phyloP scores from a whole-genome alignment of 2,888 invertebrate species.

The Diplazon laetatorius region DNA sequence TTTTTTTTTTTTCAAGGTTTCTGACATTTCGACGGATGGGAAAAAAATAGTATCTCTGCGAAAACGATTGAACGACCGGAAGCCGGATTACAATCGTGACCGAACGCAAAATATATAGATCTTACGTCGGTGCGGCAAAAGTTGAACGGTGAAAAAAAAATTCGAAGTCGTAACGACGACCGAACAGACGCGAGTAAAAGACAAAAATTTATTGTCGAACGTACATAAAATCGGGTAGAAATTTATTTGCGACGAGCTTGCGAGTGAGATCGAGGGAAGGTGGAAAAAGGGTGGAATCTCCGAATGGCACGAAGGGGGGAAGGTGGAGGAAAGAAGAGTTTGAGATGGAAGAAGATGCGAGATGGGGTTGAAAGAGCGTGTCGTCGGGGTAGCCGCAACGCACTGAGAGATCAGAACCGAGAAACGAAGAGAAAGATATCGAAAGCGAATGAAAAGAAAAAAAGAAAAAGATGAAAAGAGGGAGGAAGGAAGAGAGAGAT shows the following conservation, averaged over 20 bases:
- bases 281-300: too few relatives aligned
- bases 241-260: conserved; percentile 64
- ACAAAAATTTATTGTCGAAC: conserved; percentile 69
- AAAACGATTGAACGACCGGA: too few relatives aligned
- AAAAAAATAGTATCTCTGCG: too few relatives aligned
- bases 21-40: too few relatives aligned
- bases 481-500: conserved; percentile 38
- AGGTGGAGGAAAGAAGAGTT: conserved; percentile 30
- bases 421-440: neutral
- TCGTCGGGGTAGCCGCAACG: conserved; percentile 21
- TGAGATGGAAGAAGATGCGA: conserved; percentile 18
- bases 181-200: too few relatives aligned
- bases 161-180: too few relatives aligned
- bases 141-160: too few relatives aligned
- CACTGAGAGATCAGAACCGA: neutral
- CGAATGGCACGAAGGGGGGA: neutral
- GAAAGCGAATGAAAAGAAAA: conserved; percentile 38
- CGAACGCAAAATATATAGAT: too few relatives aligned
- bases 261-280: conserved; percentile 37
- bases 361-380: conserved; percentile 19
- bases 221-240: conserved; percentile 31
- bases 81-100: too few relatives aligned
- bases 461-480: conserved; percentile 14
- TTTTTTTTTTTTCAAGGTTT: too few relatives aligned
- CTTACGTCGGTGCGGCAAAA: too few relatives aligned